Base-by-base conservation (phyloP, 2,113 vertebrate genomes). In the Sterrhoptilus dennistouni region DNA sequence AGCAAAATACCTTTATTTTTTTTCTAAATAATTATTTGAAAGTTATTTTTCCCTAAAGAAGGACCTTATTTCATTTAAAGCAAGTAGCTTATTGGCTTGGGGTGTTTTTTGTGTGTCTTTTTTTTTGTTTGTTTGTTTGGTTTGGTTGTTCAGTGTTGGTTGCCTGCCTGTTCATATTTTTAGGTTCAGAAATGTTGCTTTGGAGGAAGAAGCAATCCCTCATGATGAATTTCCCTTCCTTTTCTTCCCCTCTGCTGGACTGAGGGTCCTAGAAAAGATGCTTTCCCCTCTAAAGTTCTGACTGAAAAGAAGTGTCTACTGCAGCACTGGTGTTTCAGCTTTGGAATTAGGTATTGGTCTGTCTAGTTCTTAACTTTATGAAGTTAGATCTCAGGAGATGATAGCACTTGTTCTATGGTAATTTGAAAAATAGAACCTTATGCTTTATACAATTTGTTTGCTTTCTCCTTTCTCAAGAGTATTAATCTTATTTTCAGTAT, bases 401-500 rank as follows among this genome's bases (percentile, higher is more conserved):
- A 21, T 76, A 36, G 20, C 44, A 40, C 53, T 80, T 87, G 16
- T 74, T 93, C 45, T 81, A 27, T 33, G 64, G 12, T 65, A 81
- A 70, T 87, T 78, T 93, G 59, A 83, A 91, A 93, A 93, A 36
- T 11, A 74, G 31, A 65, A 54, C 79, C 20, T 80, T 27, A 53
- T 29, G 49, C 54, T 88, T 80, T 29, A 8, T 78, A 40, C 23
- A 24, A 9, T 80, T 86, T 77, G 15, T 90, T 90, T 95, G 11
- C 59, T 66, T 94, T 92, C 70, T 83, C 28, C 33, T 83, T 91
- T 95, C 90, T 90, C 82, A 77, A 33, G 79, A 38, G 21, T 50
- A 38, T 70, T 59, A 74, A 72, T 61, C 33, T 77, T 90, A 83
- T 47, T 87, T 92, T 78, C 79, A 61, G 64, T 80, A 42, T 38